Evolutionary conservation across 2,113 vertebrate species (phyloP), one percentile per base, ranked within the genome.

Genomic region (Tyrannus savana): DNA sequence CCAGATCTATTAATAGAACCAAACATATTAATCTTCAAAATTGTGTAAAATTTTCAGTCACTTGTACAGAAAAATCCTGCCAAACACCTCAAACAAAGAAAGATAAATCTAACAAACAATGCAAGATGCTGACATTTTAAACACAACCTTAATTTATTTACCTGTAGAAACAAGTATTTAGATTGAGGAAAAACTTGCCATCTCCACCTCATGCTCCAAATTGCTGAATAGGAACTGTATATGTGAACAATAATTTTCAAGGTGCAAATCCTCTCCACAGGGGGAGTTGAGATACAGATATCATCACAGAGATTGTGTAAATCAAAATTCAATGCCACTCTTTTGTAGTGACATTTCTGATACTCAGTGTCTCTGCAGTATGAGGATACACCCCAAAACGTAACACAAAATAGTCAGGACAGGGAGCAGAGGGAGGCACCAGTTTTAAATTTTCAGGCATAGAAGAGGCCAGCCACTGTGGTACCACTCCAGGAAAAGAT

Each of bases 1-100:
- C 42, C 39, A 74, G 55, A 89, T 98, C 99, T 99, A 97, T 42
- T 97, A 79, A 96, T 71, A 84, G 73, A 95, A 97, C 7, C 19
- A 56, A 77, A 97, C 6, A 88, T 7, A 92, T 33, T 31, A 46
- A 84, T 58, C 23, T 84, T 74, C 21, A 81, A 69, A 55, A 59
- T 3, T 35, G 6, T 12, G 12, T 39, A 50, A 78, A 62, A 58
- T 73, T 77, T 81, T 74, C n/a, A 77, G 46, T 18, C 27, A 86
- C 19, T 68, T 52, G 4, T 59, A 66, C 23, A 73, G 56, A 77
- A 90, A 71, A 79, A 55, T 59, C 13, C 24, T 68, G 46, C 6
- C 30, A 49, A 41, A 84, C 59, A 83, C 2, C 18, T 86, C 53
- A 55, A 58, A 72, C 5, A 4, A 47, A 66, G 50, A 68, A 75